phyloP scores from a whole-genome alignment of 2,113 vertebrate genomes.

The Ophiodon elongatus region DNA sequence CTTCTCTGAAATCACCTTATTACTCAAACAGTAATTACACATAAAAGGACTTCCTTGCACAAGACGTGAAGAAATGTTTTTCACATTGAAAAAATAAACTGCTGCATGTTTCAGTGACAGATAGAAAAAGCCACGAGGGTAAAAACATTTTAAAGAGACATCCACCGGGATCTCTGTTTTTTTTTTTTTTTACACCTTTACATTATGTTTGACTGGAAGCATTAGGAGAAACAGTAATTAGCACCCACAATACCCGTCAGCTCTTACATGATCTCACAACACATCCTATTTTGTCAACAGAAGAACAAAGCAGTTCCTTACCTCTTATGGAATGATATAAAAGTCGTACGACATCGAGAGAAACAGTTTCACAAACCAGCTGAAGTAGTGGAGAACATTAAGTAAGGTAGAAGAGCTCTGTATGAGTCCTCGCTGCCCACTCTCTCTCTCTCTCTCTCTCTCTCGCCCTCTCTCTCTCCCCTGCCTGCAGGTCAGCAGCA shows the following conservation, averaged over 20 bases:
- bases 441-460: slow-evolving; percentile 32
- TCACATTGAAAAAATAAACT: not conserved
- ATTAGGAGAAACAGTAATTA: slow-evolving; percentile 19
- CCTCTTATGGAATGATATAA: slow-evolving; percentile 62
- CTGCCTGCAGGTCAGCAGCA: slow-evolving; percentile 79
- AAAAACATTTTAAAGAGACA: not conserved
- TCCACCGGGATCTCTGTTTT: not conserved
- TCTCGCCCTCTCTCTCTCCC: slow-evolving; percentile 35
- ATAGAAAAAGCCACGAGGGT: not conserved
- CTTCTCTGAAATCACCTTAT: slow-evolving; percentile 32
- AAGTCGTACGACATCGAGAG: slow-evolving; percentile 61
- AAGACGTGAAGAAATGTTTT: not conserved
- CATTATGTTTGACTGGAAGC: not conserved
- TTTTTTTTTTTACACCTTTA: not conserved
- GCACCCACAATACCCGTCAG: not conserved
- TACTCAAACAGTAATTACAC: slow-evolving; percentile 57
- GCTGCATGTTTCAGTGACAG: no score
- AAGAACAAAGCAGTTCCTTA: slow-evolving; percentile 53
- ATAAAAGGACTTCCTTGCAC: slow-evolving; percentile 15
- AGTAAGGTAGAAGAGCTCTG: slow-evolving; percentile 53
- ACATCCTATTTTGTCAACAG: slow-evolving; percentile 8
- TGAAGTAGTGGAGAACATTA: slow-evolving; percentile 51
- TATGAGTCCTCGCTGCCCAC: slow-evolving; percentile 51
- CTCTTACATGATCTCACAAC: not conserved
- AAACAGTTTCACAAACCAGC: slow-evolving; percentile 40